These are phyloP conservation scores for Eudasyphora cyanicolor DNA, from an alignment of 2,888 invertebrate genomes.

Conservation along the genomic window DNA sequence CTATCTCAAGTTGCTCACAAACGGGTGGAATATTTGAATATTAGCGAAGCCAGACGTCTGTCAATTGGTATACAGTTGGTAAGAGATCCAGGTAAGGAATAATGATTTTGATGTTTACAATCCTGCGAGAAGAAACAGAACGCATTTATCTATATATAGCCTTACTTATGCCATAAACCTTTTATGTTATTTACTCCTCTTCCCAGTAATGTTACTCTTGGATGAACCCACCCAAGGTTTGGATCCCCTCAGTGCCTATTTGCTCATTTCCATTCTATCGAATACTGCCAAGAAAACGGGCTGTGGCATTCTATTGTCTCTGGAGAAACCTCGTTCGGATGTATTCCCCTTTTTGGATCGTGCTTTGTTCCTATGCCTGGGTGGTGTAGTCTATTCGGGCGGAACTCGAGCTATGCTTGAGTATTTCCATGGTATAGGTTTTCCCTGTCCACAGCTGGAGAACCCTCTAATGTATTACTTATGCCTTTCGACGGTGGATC, in stretches of 20 bases:
- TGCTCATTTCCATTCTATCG: constrained; percentile 95
- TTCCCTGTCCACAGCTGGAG: constrained; percentile 97
- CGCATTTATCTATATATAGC: background rate
- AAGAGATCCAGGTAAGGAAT: constrained; percentile 90
- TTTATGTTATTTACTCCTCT: background rate
- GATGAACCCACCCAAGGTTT: constrained; percentile 97
- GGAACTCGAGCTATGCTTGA: constrained; percentile 95
- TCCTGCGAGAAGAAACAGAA: background rate
- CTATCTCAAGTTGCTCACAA: constrained; percentile 93
- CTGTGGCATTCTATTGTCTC: constrained; percentile 92
- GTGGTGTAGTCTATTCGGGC: constrained; percentile 95
- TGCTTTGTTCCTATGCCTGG: constrained; percentile 93
- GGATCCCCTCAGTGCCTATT: constrained; percentile 96
- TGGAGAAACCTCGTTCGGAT: constrained; percentile 96
- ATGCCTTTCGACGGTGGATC: constrained; percentile 84
- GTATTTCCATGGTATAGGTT: constrained; percentile 97
- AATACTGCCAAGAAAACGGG: constrained; percentile 94
- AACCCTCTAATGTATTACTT: constrained; percentile 98
- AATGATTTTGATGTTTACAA: background rate
- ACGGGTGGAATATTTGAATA: constrained; percentile 90
- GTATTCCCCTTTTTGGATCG: constrained; percentile 97
- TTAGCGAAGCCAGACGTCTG: constrained; percentile 93
- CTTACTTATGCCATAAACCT: no score
- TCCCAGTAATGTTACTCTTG: constrained; percentile 89
- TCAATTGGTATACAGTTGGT: constrained; percentile 96